Percentiles rank a stretch among this genome's conserved stretches.
phyloP scores from a whole-genome alignment of 2,888 invertebrate genomes.

The Microdon myrmicae region DNA sequence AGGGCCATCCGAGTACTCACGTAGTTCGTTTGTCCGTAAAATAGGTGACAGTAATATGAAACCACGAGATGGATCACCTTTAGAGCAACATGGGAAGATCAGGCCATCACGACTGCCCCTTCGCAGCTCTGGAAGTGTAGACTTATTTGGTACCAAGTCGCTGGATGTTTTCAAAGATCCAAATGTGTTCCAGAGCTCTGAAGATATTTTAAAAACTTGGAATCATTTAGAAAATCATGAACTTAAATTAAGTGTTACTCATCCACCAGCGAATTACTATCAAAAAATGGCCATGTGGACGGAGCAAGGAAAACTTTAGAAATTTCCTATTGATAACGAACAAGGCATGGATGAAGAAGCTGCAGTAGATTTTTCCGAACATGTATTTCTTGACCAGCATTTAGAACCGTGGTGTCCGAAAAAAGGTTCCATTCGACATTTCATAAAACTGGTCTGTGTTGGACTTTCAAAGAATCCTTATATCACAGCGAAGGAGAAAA shows the following conservation, averaged over 20 bases:
- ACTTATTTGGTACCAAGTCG: conserved; percentile 73
- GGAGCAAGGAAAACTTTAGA: conserved; percentile 93
- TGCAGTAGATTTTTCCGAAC: conserved; percentile 87
- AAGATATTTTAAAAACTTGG: conserved; percentile 74
- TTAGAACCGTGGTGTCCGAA: conserved; percentile 90
- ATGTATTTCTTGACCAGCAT: conserved; percentile 90
- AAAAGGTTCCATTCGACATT: conserved; percentile 91
- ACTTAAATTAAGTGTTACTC: conserved; percentile 73
- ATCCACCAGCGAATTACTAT: conserved; percentile 87
- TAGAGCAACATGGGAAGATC: neutral
- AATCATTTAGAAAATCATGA: conserved; percentile 73
- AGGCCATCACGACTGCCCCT: conserved; percentile 52
- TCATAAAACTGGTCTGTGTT: conserved; percentile 95
- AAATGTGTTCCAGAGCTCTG: conserved; percentile 50
- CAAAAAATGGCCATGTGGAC: conserved; percentile 96
- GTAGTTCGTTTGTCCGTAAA: conserved; percentile 66
- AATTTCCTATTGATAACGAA: conserved; percentile 97
- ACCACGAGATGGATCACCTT: neutral
- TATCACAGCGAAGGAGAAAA: conserved; percentile 86
- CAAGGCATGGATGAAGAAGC: conserved; percentile 79
- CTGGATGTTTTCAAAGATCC: conserved; percentile 73
- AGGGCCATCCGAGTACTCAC: conserved; percentile 54
- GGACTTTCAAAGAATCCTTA: conserved; percentile 96
- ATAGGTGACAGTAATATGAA: conserved; percentile 56
- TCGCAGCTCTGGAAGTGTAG: conserved; percentile 67